phyloP scores from a whole-genome alignment of 2,888 invertebrate genomes.

The Drosophila ustulata region DNA sequence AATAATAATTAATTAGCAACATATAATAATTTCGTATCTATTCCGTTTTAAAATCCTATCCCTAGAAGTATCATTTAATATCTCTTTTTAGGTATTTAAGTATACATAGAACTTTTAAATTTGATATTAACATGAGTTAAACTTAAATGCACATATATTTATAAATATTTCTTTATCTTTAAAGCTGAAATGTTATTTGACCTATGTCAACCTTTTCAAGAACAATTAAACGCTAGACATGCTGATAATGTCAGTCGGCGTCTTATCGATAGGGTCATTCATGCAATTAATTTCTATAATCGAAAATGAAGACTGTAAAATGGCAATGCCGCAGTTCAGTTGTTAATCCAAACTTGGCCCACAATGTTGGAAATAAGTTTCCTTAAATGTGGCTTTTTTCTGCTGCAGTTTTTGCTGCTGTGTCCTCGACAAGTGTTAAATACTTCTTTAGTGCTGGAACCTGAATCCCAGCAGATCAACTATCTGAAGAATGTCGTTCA shows the following conservation, averaged over 20 bases:
- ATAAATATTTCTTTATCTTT: too few relatives aligned
- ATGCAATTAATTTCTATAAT: neutral
- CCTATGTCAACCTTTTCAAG: too few relatives aligned
- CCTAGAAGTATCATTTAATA: too few relatives aligned
- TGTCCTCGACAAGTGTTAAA: neutral
- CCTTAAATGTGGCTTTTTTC: neutral
- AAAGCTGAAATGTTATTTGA: too few relatives aligned
- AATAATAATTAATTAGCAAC: too few relatives aligned
- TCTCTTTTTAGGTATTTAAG: too few relatives aligned
- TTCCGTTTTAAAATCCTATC: too few relatives aligned
- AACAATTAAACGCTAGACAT: slow-evolving; percentile 1
- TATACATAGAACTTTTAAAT: too few relatives aligned
- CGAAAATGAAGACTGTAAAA: slow-evolving; percentile 2
- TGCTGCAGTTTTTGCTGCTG: neutral
- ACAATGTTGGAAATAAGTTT: slow-evolving; percentile 26
- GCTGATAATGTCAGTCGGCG: neutral
- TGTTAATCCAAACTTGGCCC: slow-evolving; percentile 1
- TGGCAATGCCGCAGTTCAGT: slow-evolving; percentile 9
- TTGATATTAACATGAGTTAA: too few relatives aligned
- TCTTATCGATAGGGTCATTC: neutral
- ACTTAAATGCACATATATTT: too few relatives aligned
- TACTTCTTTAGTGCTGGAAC: neutral
- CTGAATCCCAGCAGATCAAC: neutral
- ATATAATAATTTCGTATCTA: too few relatives aligned
- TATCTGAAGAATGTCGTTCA: slow-evolving; percentile 17